Evolutionary conservation across 2,113 vertebrate genomes (phyloP).

Genomic region (Apteryx mantelli): DNA sequence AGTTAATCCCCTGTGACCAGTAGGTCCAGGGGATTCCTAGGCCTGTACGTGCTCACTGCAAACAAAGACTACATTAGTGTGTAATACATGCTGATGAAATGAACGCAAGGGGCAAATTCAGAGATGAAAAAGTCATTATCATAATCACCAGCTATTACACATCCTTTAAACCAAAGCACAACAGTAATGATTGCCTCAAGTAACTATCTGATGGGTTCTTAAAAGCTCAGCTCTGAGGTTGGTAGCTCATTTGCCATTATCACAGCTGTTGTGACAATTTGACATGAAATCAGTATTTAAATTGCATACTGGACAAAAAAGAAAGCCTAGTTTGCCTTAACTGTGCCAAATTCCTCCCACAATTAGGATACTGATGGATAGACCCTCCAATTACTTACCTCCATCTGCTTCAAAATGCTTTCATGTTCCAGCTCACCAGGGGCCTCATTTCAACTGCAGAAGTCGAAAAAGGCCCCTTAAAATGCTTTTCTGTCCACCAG

Average conservation of each 20-base stretch:
- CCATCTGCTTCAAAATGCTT: neutral
- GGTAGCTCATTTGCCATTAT: neutral
- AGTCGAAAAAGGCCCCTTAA: neutral
- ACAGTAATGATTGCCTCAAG: neutral
- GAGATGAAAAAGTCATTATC: neutral
- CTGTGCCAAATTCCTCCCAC: neutral
- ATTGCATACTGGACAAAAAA: conserved; percentile 15
- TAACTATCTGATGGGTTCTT: neutral
- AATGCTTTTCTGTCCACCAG: neutral
- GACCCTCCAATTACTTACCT: neutral
- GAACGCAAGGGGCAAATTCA: neutral
- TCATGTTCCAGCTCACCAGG: neutral
- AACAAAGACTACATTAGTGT: neutral
- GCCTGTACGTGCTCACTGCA: neutral
- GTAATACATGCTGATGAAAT: neutral
- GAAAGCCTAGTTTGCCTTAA: neutral
- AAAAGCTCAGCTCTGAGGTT: neutral
- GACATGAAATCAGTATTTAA: neutral
- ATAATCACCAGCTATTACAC: neutral
- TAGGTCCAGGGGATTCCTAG: neutral
- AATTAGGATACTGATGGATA: neutral
- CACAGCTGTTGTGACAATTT: neutral
- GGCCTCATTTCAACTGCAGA: neutral
- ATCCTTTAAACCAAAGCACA: neutral
- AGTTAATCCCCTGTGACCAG: neutral